A percentile compares a stretch with the other conserved stretches of the same genome.
These are phyloP conservation scores for Eutolmus rufibarbis DNA, from an alignment of 2,888 invertebrate genomes.

Conservation along the genomic window DNA sequence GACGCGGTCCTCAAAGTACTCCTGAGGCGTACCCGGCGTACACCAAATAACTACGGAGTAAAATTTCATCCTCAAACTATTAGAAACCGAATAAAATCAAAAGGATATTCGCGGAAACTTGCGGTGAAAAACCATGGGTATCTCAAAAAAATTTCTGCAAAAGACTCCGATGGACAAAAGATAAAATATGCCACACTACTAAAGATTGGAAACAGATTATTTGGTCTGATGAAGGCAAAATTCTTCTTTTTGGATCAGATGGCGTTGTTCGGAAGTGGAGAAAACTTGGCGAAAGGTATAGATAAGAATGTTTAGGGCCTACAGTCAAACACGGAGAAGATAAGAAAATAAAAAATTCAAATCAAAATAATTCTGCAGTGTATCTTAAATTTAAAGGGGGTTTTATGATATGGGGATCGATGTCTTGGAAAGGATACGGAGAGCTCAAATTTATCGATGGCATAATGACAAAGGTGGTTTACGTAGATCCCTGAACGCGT, in stretches of 20 bases:
- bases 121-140: neutral
- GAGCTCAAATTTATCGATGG: neutral
- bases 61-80: too few relatives aligned
- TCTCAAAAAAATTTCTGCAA: neutral
- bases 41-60: too few relatives aligned
- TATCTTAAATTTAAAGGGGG: neutral
- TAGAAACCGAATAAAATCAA: neutral
- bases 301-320: neutral
- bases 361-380: neutral
- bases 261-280: neutral
- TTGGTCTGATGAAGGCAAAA: neutral
- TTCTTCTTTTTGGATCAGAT: neutral
- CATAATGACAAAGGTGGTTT: neutral
- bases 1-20: too few relatives aligned
- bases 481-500: neutral
- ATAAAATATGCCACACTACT: neutral
- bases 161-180: neutral
- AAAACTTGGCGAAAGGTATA: neutral
- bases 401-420: neutral
- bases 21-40: too few relatives aligned
- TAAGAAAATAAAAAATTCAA: neutral
- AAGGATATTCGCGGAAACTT: neutral
- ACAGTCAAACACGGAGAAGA: neutral
- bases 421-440: neutral
- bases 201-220: neutral